Percentiles rank a stretch among this genome's conserved stretches.
These are phyloP conservation scores for Hetaerina americana DNA, from an alignment of 1,140 invertebrate species.

Conservation along the genomic window DNA sequence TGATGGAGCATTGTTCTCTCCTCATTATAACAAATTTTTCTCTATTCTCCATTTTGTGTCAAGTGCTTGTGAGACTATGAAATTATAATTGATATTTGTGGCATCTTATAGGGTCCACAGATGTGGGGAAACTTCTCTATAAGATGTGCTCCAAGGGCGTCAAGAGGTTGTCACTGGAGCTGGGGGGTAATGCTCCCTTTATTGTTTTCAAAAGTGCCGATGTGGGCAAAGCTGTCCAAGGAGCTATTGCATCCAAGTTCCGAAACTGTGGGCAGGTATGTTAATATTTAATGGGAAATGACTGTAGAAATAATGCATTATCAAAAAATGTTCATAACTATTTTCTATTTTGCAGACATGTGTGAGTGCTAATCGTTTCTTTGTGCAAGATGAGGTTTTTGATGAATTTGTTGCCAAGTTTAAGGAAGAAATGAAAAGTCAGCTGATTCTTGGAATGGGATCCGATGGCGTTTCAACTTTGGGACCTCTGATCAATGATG, in stretches of 20 bases:
- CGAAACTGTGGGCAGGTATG: conserved; percentile 77
- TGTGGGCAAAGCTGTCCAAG: conserved; percentile 73
- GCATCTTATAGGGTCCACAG: conserved; percentile 64
- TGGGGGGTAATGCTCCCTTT: conserved; percentile 97
- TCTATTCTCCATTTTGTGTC: too few relatives aligned
- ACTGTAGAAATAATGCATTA: neutral
- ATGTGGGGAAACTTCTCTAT: conserved; percentile 81
- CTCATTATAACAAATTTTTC: too few relatives aligned
- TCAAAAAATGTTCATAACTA: neutral
- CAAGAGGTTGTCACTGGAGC: conserved; percentile 81
- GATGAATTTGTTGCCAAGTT: conserved; percentile 72
- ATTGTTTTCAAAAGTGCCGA: conserved; percentile 93
- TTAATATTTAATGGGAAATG: neutral
- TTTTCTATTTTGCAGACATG: conserved; percentile 59
- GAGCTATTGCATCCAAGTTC: conserved; percentile 86
- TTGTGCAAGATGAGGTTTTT: conserved; percentile 75
- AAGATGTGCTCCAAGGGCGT: conserved; percentile 70
- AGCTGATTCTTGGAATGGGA: conserved; percentile 73
- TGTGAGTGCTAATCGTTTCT: conserved; percentile 86
- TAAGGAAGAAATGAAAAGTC: conserved; percentile 45
- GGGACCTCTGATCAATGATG: conserved; percentile 85
- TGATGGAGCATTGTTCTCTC: too few relatives aligned
- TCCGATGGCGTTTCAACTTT: conserved; percentile 53
- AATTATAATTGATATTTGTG: conserved; percentile 6
- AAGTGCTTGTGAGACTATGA: neutral